phyloP scores from a whole-genome alignment of 2,113 vertebrate species.

The Aptenodytes forsteri region DNA sequence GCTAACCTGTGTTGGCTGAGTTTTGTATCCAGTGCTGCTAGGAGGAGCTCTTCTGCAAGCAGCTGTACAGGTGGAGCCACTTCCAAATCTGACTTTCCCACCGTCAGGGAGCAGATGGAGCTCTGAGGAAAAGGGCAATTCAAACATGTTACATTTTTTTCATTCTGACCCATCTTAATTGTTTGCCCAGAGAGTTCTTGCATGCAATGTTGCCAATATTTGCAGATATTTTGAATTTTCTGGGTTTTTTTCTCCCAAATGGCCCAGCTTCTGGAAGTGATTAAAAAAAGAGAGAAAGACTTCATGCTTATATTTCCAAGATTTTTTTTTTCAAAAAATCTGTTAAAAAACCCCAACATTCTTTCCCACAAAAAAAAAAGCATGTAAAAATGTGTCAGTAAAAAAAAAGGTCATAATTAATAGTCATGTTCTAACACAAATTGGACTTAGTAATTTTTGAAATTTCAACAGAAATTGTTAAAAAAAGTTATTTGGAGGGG shows the following conservation, averaged over 20 bases:
- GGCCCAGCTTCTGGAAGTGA: background rate
- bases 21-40: background rate
- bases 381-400: fast-evolving
- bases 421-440: background rate
- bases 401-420: background rate
- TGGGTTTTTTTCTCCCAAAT: background rate
- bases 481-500: background rate
- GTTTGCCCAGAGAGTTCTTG: background rate
- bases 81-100: background rate
- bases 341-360: fast-evolving
- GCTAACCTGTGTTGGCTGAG: background rate
- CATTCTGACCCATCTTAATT: background rate
- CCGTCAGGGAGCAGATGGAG: background rate
- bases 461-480: background rate
- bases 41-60: background rate
- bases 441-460: background rate
- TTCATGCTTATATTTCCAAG: background rate
- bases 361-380: fast-evolving
- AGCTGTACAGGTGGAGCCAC: background rate
- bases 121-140: background rate
- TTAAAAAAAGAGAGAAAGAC: background rate
- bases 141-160: background rate
- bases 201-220: background rate
- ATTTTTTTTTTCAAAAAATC: background rate
- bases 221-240: background rate